Evolutionary conservation across 2,888 invertebrate genomes (phyloP).

Genomic region (Cheilosia variabilis): DNA sequence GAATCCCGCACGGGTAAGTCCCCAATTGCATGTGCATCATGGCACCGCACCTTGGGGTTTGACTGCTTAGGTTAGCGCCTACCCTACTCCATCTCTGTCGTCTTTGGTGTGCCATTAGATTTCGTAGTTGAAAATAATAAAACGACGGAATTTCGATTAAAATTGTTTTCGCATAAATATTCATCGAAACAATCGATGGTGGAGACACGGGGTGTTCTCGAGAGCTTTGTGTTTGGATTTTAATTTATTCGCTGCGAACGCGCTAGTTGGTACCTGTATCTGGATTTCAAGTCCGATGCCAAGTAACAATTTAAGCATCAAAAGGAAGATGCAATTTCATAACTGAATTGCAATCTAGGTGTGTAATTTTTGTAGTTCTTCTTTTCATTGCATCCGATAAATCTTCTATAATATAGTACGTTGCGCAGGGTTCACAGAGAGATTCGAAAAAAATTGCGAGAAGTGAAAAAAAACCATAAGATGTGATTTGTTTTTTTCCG

Average conservation of each 20-base stretch:
- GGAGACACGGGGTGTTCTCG: slow-evolving; percentile 2
- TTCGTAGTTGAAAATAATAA: slow-evolving; percentile 50
- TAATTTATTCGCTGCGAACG: slow-evolving; percentile 13
- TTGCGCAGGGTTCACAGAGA: no score
- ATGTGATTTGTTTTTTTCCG: no score
- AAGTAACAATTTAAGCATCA: slow-evolving; percentile 13
- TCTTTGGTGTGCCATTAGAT: slow-evolving; percentile 36
- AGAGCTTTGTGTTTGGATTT: slow-evolving; percentile 17
- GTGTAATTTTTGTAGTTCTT: no score
- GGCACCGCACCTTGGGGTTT: slow-evolving; percentile 7
- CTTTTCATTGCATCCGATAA: no score
- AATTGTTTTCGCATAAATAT: slow-evolving; percentile 67
- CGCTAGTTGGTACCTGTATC: slow-evolving; percentile 1
- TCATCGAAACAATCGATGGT: slow-evolving; percentile 39
- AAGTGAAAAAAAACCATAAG: no score
- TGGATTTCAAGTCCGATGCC: not conserved
- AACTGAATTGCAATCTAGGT: no score
- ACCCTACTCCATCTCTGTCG: not conserved
- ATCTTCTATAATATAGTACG: no score
- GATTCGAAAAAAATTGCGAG: no score
- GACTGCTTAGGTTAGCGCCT: not conserved
- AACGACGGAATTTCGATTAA: slow-evolving; percentile 62
- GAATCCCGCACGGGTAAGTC: slow-evolving; percentile 5
- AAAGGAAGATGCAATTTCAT: no score
- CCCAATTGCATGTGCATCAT: slow-evolving; percentile 43